A percentile compares a stretch with the other conserved stretches of the same genome.
Conservation (phyloP, 2,113 vertebrate genomes). For the Tenrec ecaudatus region DNA sequence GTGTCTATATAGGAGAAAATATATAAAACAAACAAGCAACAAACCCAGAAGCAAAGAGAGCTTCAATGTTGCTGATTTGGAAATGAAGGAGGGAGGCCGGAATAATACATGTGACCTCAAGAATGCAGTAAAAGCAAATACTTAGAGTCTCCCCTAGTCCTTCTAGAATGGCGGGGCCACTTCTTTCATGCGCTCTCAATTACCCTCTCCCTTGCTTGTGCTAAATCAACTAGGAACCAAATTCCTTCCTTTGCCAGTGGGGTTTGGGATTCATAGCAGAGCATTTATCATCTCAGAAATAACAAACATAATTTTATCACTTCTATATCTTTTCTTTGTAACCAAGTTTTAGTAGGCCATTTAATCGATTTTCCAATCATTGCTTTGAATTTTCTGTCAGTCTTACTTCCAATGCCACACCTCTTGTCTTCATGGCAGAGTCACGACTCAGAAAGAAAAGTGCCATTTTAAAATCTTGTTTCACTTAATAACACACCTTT, state of each 20-base stretch:
- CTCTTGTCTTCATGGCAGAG: neutral
- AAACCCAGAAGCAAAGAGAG: neutral
- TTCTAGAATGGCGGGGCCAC: too few relatives aligned
- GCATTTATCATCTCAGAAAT: too few relatives aligned
- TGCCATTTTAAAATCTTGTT: neutral
- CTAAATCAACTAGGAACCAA: neutral
- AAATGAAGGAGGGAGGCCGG: neutral
- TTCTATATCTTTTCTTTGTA: neutral
- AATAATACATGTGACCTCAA: neutral
- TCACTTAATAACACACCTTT: neutral
- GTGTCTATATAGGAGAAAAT: neutral
- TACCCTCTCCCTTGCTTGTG: neutral
- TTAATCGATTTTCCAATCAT: neutral
- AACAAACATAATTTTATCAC: neutral
- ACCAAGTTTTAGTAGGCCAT: neutral
- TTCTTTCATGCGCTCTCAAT: too few relatives aligned
- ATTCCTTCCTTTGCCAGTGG: neutral
- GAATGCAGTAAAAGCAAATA: neutral
- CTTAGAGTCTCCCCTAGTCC: too few relatives aligned
- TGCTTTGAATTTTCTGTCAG: neutral
- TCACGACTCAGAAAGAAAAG: neutral
- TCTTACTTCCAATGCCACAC: neutral
- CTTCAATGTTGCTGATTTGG: neutral
- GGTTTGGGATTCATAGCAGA: neutral
- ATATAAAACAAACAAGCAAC: too few relatives aligned